A percentile compares a stretch with the other conserved stretches of the same genome.
phyloP scores from a whole-genome alignment of 2,113 vertebrate genomes.

The Terrapene triunguis region DNA sequence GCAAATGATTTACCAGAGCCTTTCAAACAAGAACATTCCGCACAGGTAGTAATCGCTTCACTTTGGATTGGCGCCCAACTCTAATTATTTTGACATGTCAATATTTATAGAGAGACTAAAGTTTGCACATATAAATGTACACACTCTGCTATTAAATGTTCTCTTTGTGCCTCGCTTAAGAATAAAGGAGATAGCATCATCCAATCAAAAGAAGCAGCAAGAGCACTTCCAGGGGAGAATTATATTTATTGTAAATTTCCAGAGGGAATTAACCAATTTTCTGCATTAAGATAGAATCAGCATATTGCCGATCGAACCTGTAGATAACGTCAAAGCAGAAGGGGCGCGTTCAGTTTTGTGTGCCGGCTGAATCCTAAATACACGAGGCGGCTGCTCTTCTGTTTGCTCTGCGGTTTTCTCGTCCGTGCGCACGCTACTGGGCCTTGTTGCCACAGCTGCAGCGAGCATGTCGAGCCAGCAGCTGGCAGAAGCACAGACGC shows the following conservation, averaged over 20 bases:
- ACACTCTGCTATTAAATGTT: conserved; percentile 29
- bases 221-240: conserved; percentile 91
- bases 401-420: conserved; percentile 74
- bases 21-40: background rate
- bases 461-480: conserved; percentile 59
- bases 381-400: conserved; percentile 60
- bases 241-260: conserved; percentile 88
- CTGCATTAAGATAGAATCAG: conserved; percentile 93
- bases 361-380: conserved; percentile 82
- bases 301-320: conserved; percentile 88
- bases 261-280: conserved; percentile 91
- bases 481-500: conserved; percentile 62
- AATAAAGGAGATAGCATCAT: conserved; percentile 89
- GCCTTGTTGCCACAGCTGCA: conserved; percentile 52
- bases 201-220: conserved; percentile 85
- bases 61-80: background rate
- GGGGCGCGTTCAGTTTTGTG: conserved; percentile 69
- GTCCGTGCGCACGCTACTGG: conserved; percentile 69
- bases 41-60: background rate
- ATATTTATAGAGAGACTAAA: background rate
- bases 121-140: conserved; percentile 45
- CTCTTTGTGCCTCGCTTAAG: conserved; percentile 65
- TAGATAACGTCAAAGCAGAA: conserved; percentile 85
- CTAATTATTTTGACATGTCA: conserved; percentile 31
- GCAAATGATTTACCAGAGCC: background rate